A percentile compares a stretch with the other conserved stretches of the same genome.
Conservation (phyloP, 2,113 vertebrate species). For the Emydocephalus ijimae region DNA sequence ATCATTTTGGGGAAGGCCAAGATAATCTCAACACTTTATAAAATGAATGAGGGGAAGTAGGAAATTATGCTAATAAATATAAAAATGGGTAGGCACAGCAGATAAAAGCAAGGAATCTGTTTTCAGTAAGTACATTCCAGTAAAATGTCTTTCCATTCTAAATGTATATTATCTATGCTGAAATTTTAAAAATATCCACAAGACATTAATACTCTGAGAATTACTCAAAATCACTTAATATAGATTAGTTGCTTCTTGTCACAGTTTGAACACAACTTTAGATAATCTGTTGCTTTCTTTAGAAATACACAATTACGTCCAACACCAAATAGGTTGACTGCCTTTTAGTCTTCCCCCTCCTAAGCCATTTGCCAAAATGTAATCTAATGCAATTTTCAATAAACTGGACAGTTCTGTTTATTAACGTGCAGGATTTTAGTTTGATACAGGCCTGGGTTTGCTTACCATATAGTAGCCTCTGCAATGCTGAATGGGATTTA, state of each 20-base stretch:
- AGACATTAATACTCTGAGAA: background rate
- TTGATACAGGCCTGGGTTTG: background rate
- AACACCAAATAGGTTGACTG: background rate
- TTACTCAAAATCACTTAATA: conserved; percentile 15
- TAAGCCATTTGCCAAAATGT: background rate
- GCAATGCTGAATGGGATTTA: background rate
- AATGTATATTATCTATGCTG: conserved; percentile 8
- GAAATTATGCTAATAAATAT: conserved; percentile 4
- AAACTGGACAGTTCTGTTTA: background rate
- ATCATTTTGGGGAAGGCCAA: background rate
- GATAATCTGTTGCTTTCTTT: background rate
- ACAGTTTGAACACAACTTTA: background rate
- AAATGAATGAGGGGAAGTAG: background rate
- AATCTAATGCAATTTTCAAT: background rate
- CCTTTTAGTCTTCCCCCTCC: background rate
- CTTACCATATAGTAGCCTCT: background rate
- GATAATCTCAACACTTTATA: background rate
- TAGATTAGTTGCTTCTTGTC: conserved; percentile 8
- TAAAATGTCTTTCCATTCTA: background rate
- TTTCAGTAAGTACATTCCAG: background rate
- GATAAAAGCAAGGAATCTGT: background rate
- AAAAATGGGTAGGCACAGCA: background rate
- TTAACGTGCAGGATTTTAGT: background rate
- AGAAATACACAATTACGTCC: background rate
- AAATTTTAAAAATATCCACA: background rate